A percentile compares a stretch with the other conserved stretches of the same genome.
Evolutionary conservation across 1,140 invertebrate genomes (phyloP).

Genomic region (Diabrotica undecimpunctata): DNA sequence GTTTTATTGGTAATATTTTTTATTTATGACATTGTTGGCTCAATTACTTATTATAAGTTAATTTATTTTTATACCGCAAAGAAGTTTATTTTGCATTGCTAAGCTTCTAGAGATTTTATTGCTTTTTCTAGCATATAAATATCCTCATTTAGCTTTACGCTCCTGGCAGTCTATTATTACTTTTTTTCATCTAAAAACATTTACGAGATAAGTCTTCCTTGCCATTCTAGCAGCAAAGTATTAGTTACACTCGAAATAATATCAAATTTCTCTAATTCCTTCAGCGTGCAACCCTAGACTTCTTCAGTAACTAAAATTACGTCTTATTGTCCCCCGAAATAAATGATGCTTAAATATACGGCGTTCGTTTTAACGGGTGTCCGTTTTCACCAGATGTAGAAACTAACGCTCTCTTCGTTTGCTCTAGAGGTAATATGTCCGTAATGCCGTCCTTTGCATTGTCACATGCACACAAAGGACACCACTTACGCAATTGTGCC

Average conservation of each 20-base stretch:
- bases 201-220: background rate
- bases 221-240: background rate
- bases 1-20: no score
- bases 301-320: conserved; percentile 4
- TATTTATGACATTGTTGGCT: no score
- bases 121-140: no score
- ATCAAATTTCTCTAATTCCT: background rate
- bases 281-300: background rate
- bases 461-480: conserved; percentile 22
- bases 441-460: conserved; percentile 22
- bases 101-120: no score
- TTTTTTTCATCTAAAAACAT: background rate
- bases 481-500: conserved; percentile 24
- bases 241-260: conserved; percentile 2
- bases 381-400: conserved; percentile 30
- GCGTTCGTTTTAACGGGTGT: conserved; percentile 16
- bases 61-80: no score
- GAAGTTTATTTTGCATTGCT: no score
- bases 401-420: conserved; percentile 10
- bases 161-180: background rate
- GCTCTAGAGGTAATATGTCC: background rate
- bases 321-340: conserved; percentile 4
- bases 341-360: conserved; percentile 6
- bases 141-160: no score
- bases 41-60: no score